Evolutionary conservation across 2,113 vertebrate species (phyloP).

Genomic region (Lanius collurio): DNA sequence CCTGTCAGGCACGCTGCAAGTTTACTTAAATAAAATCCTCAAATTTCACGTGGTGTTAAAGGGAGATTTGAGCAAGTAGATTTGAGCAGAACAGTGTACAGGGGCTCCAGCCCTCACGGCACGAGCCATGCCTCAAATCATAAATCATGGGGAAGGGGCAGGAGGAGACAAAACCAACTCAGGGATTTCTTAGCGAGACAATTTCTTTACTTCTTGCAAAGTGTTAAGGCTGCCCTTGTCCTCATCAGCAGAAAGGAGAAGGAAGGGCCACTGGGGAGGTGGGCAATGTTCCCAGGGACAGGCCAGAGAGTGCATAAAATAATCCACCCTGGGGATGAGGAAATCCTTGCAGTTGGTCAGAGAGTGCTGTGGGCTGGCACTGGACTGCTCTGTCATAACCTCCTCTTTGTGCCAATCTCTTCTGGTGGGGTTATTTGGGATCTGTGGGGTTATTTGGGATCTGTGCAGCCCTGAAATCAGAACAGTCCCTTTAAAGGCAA

Average conservation of each 20-base stretch:
- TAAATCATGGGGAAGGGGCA: background rate
- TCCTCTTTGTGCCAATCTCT: background rate
- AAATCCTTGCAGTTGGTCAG: background rate
- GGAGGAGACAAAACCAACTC: background rate
- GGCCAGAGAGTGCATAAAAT: background rate
- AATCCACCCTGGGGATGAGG: background rate
- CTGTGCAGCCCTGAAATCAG: background rate
- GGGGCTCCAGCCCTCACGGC: background rate
- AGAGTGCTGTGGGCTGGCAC: background rate
- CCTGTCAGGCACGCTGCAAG: background rate
- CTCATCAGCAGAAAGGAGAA: background rate
- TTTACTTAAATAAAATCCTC: background rate
- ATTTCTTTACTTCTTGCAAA: background rate
- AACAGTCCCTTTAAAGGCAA: background rate
- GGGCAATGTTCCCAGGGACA: background rate
- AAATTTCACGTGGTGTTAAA: background rate
- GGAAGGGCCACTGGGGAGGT: background rate
- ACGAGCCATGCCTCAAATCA: background rate
- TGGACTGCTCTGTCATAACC: background rate
- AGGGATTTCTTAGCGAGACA: background rate
- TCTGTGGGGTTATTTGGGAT: background rate
- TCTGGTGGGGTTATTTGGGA: background rate
- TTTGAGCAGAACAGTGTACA: background rate
- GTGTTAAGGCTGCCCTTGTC: background rate
- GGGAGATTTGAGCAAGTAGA: background rate